Conservation (phyloP, 2,113 vertebrate species). For the Gobio gobio region DNA sequence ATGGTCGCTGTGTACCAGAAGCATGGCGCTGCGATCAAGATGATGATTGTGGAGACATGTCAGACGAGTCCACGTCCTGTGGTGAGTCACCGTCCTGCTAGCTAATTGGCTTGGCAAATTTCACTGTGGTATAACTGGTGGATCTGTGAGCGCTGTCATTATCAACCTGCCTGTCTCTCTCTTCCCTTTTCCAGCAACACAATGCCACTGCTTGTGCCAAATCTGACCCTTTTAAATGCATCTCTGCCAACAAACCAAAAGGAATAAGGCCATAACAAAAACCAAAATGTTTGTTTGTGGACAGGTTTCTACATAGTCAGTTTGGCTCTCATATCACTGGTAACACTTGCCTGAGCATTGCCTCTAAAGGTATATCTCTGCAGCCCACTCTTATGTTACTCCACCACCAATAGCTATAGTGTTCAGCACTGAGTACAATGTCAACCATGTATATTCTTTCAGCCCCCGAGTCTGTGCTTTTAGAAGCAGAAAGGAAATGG, state of each 20-base stretch:
- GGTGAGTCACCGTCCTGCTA: constrained; percentile 79
- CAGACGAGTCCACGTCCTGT: constrained; percentile 88
- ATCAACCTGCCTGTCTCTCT: neutral
- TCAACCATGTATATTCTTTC: constrained; percentile 41
- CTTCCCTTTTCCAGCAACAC: neutral
- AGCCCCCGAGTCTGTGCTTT: constrained; percentile 19
- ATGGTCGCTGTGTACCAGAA: constrained; percentile 88
- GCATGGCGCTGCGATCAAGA: constrained; percentile 92
- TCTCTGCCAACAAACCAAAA: neutral
- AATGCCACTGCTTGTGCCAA: neutral
- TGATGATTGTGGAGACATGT: constrained; percentile 92
- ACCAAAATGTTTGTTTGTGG: neutral
- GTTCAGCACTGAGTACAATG: constrained; percentile 20
- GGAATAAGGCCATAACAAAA: neutral
- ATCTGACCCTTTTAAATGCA: neutral
- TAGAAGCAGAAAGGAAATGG: constrained; percentile 41
- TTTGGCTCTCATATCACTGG: neutral
- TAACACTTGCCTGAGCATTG: neutral
- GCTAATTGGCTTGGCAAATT: neutral
- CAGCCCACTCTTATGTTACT: constrained; percentile 32
- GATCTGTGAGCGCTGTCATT: neutral
- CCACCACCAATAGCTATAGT: constrained; percentile 11
- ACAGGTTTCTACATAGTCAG: neutral
- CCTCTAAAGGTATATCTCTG: neutral
- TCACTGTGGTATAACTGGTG: neutral